Conservation (phyloP, 2,888 invertebrate species). For the Troglohyphantes excavatus region DNA sequence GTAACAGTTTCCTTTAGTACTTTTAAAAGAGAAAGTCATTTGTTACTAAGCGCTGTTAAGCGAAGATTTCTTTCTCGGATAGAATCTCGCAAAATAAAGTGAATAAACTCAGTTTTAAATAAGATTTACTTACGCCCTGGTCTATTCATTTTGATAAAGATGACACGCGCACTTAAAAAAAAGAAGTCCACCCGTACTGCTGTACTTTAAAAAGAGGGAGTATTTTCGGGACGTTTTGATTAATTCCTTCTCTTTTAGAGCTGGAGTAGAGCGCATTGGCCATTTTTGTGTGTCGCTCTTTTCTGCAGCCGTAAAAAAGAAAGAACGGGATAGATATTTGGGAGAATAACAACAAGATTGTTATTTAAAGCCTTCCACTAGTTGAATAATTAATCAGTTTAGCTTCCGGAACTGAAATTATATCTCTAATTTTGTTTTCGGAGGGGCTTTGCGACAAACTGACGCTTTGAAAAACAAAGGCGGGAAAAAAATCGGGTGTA, state of each 20-base stretch:
- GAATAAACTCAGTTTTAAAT: slow-evolving; percentile 45
- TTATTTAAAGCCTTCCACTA: slow-evolving; percentile 24
- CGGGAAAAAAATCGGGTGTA: too few relatives aligned
- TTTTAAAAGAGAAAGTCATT: slow-evolving; percentile 14
- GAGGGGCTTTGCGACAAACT: not conserved
- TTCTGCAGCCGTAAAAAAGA: not conserved
- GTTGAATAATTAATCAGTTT: slow-evolving; percentile 46
- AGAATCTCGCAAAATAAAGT: slow-evolving; percentile 35
- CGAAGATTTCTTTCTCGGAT: not conserved
- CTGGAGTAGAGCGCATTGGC: not conserved
- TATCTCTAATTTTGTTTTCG: not conserved
- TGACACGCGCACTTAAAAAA: slow-evolving; percentile 25
- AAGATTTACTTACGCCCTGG: slow-evolving; percentile 39
- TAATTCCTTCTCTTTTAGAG: slow-evolving; percentile 23
- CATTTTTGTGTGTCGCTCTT: not conserved
- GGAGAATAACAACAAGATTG: slow-evolving; percentile 8
- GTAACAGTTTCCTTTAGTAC: not conserved
- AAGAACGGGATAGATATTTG: not conserved
- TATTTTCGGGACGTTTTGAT: slow-evolving; percentile 43
- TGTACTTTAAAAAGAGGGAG: slow-evolving; percentile 9
- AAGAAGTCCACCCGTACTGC: not conserved
- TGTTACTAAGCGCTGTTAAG: slow-evolving; percentile 16
- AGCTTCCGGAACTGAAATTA: not conserved
- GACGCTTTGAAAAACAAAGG: too few relatives aligned
- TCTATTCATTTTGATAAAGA: slow-evolving; percentile 67